Evolutionary conservation across 2,888 invertebrate species (phyloP).

Genomic region (Hirtodrosophila confusa): DNA sequence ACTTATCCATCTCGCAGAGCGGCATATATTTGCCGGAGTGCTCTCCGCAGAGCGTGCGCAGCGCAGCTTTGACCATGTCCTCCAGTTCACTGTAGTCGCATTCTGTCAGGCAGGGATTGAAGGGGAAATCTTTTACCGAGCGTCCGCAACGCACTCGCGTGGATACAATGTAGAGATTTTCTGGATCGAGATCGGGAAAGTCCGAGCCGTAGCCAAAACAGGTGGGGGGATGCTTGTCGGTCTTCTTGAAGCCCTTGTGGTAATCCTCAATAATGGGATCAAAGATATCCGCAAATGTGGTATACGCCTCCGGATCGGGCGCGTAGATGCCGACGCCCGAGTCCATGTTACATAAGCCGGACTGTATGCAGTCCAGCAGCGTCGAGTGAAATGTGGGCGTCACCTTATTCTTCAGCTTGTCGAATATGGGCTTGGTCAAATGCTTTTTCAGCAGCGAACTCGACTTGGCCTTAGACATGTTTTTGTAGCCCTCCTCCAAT

Average conservation of each 20-base stretch:
- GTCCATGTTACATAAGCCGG: conserved; percentile 97
- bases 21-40: conserved; percentile 97
- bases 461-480: conserved; percentile 93
- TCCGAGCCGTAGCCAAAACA: conserved; percentile 96
- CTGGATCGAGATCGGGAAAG: conserved; percentile 96
- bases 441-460: conserved; percentile 98
- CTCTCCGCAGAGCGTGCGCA: conserved; percentile 92
- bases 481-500: conserved; percentile 94
- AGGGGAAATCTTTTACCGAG: conserved; percentile 95
- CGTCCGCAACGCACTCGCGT: conserved; percentile 98
- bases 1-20: conserved; percentile 96
- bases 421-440: conserved; percentile 94
- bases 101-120: conserved; percentile 98
- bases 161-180: conserved; percentile 94
- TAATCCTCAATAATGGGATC: conserved; percentile 99
- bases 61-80: conserved; percentile 91
- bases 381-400: conserved; percentile 94
- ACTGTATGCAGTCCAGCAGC: conserved; percentile 96
- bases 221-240: conserved; percentile 95
- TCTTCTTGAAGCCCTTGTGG: conserved; percentile 96
- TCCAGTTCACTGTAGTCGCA: conserved; percentile 98
- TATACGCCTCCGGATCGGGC: conserved; percentile 97
- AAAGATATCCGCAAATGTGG: conserved; percentile 95
- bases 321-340: conserved; percentile 98
- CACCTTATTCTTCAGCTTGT: conserved; percentile 94